Percentiles rank a stretch among this genome's conserved stretches.
Evolutionary conservation across 2,113 vertebrate species (phyloP).

Genomic region (Scolopax mira): DNA sequence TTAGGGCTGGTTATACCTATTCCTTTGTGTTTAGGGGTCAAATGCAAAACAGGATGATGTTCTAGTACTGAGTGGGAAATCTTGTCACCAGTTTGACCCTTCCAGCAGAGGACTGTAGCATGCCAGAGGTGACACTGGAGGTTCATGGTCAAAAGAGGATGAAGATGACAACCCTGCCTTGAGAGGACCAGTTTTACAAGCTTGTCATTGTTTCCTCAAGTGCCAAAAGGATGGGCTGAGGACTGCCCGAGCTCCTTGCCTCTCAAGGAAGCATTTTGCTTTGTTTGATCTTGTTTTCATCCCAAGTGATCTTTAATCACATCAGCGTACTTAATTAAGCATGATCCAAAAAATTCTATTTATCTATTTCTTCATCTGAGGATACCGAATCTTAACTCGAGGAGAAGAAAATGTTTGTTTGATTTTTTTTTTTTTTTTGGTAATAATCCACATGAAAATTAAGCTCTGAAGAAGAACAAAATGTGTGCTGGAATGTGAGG

Average conservation of each 20-base stretch:
- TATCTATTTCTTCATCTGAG: background rate
- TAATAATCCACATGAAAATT: background rate
- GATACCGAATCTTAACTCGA: background rate
- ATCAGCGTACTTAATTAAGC: background rate
- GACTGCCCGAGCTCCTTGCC: background rate
- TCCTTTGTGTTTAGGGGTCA: background rate
- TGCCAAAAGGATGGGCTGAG: background rate
- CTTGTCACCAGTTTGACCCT: background rate
- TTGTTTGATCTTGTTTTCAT: background rate
- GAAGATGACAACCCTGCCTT: background rate
- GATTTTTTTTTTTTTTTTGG: background rate
- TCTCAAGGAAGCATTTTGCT: background rate
- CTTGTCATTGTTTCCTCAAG: background rate
- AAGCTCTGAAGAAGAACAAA: slow-evolving; percentile 9
- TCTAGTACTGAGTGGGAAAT: background rate
- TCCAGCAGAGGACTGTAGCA: background rate
- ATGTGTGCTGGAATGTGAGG: background rate
- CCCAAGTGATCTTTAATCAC: background rate
- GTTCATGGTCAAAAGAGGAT: background rate
- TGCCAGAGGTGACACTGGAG: background rate
- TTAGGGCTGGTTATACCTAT: fast-evolving
- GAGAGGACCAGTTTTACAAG: background rate
- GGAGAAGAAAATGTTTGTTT: background rate
- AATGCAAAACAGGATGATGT: background rate
- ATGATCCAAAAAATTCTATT: background rate